phyloP scores from a whole-genome alignment of 2,888 invertebrate genomes.

The Tanypteryx hageni region DNA sequence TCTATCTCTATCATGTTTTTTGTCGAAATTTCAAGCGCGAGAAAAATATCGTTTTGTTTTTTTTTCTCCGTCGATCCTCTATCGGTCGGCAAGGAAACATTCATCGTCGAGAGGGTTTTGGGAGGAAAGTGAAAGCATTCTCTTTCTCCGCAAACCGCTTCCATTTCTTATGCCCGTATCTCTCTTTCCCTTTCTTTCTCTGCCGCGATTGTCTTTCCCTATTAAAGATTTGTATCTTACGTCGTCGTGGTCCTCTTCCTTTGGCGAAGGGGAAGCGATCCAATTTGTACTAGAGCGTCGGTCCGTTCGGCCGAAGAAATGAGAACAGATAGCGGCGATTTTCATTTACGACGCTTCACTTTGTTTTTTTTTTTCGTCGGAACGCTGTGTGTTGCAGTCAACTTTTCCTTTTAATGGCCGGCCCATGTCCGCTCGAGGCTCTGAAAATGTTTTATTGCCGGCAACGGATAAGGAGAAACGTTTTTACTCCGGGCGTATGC shows the following conservation, averaged over 20 bases:
- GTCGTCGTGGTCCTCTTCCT: neutral
- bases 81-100: neutral
- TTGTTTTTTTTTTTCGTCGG: neutral
- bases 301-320: neutral
- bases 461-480: neutral
- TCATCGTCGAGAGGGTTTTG: no score
- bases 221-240: neutral
- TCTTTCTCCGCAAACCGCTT: neutral
- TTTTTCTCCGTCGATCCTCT: no score
- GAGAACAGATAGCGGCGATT: neutral
- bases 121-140: neutral
- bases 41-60: neutral
- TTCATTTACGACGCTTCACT: conserved; percentile 1
- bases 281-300: neutral
- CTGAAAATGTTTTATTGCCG: neutral
- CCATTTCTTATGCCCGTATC: neutral
- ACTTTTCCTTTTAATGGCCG: neutral
- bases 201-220: no score
- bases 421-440: neutral
- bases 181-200: neutral
- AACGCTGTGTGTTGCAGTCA: no score
- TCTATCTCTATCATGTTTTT: neutral
- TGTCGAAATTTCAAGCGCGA: neutral
- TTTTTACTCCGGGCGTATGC: neutral
- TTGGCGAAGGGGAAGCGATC: neutral